Conservation (phyloP, 2,113 vertebrate species). For the Muntiacus reevesi region DNA sequence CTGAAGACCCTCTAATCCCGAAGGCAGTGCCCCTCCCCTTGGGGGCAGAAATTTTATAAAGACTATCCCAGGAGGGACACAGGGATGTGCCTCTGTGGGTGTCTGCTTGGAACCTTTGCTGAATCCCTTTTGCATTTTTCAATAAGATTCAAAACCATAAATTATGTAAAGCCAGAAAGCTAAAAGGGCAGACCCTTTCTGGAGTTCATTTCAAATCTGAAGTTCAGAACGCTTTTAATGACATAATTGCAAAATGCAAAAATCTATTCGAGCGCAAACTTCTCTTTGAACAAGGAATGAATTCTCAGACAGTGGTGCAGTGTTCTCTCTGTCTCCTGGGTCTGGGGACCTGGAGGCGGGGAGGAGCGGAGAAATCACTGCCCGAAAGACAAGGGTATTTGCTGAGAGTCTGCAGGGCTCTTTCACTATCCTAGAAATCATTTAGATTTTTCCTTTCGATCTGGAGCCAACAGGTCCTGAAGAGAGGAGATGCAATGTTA, state of each 20-base stretch:
- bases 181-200: conserved; percentile 60
- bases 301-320: conserved; percentile 15
- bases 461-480: neutral
- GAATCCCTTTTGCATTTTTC: conserved; percentile 60
- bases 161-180: conserved; percentile 64
- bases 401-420: neutral
- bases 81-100: neutral
- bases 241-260: conserved; percentile 51
- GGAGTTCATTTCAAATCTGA: conserved; percentile 62
- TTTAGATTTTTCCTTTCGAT: neutral
- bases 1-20: neutral
- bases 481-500: neutral
- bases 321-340: neutral
- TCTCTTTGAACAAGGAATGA: conserved; percentile 2
- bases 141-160: conserved; percentile 59
- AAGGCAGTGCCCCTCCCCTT: neutral
- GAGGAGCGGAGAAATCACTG: neutral
- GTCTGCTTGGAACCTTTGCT: conserved; percentile 22
- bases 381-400: neutral
- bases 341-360: no score
- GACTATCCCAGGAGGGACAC: neutral
- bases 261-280: conserved; percentile 21
- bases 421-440: neutral
- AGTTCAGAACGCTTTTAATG: conserved; percentile 68
- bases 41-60: neutral